A percentile compares a stretch with the other conserved stretches of the same genome.
These are phyloP conservation scores for Scaptomyza tumidula DNA, from an alignment of 2,888 invertebrate species.

Conservation along the genomic window DNA sequence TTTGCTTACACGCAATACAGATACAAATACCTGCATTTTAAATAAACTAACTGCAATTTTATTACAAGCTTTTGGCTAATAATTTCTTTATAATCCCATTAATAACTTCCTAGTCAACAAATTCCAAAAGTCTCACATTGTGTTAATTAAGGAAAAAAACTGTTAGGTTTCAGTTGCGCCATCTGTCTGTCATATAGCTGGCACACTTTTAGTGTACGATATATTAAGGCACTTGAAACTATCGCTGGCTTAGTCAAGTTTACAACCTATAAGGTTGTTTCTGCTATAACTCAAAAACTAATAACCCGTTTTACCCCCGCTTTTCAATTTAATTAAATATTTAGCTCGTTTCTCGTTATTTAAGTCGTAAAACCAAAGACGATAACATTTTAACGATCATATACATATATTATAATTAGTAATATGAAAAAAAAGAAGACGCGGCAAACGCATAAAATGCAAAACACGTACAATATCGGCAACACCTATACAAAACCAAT, in stretches of 20 bases:
- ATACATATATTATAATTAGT: conserved; percentile 71
- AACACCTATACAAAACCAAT: conserved; percentile 77
- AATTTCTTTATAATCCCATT: too few species aligned
- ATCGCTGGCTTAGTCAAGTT: conserved; percentile 4
- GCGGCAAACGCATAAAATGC: conserved; percentile 47
- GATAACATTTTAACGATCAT: conserved; percentile 59
- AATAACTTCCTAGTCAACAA: too few species aligned
- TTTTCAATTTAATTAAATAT: conserved; percentile 36
- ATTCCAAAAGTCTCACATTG: background rate
- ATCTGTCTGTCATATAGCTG: conserved; percentile 12
- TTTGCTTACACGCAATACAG: background rate
- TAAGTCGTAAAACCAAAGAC: conserved; percentile 37
- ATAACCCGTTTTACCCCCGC: conserved; percentile 37
- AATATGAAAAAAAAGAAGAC: conserved; percentile 51
- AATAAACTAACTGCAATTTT: conserved; percentile 34
- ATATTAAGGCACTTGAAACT: background rate
- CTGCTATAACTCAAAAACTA: conserved; percentile 14
- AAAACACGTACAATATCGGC: conserved; percentile 55
- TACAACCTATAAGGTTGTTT: background rate
- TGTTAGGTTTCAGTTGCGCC: conserved; percentile 4
- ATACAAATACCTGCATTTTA: conserved; percentile 24
- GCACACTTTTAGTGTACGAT: background rate
- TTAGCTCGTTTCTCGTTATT: conserved; percentile 32
- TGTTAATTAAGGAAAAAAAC: background rate
- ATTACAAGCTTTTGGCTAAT: background rate